phyloP scores from a whole-genome alignment of 2,797 vertebrate genomes.

The Pseudomugil gertrudae region DNA sequence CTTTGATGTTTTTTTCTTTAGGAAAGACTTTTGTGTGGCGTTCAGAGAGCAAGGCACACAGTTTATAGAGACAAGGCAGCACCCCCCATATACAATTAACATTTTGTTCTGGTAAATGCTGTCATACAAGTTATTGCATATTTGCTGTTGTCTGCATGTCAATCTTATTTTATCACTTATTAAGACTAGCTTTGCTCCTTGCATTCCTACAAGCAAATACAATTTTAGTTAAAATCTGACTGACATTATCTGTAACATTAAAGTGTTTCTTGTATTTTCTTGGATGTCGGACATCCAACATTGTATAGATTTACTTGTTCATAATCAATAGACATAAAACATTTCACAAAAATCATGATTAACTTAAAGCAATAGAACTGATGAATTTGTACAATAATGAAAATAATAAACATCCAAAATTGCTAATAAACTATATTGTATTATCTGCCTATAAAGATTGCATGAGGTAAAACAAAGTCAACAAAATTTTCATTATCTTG shows the following conservation, averaged over 20 bases:
- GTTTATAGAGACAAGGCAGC: constrained; percentile 1
- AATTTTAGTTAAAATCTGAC: neutral
- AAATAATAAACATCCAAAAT: neutral
- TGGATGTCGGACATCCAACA: neutral
- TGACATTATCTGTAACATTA: neutral
- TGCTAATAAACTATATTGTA: neutral
- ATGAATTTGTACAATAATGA: neutral
- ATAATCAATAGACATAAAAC: neutral
- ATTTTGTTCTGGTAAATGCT: neutral
- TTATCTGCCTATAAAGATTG: constrained; percentile 3
- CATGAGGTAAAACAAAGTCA: constrained; percentile 11
- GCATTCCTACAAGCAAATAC: neutral
- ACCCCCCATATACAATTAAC: neutral
- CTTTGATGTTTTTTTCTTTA: constrained; percentile 29
- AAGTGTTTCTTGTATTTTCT: neutral
- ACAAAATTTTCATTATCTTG: constrained; percentile 29
- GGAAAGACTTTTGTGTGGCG: constrained; percentile 20
- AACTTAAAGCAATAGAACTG: neutral
- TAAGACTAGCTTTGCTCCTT: neutral
- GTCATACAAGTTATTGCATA: neutral
- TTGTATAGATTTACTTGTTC: neutral
- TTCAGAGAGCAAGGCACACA: neutral
- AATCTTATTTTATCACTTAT: constrained; percentile 7
- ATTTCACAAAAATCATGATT: neutral
- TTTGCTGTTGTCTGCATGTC: constrained; percentile 7